A percentile compares a stretch with the other conserved stretches of the same genome.
Conservation (phyloP, 2,888 invertebrate species). For the Eretmocerus hayati region DNA sequence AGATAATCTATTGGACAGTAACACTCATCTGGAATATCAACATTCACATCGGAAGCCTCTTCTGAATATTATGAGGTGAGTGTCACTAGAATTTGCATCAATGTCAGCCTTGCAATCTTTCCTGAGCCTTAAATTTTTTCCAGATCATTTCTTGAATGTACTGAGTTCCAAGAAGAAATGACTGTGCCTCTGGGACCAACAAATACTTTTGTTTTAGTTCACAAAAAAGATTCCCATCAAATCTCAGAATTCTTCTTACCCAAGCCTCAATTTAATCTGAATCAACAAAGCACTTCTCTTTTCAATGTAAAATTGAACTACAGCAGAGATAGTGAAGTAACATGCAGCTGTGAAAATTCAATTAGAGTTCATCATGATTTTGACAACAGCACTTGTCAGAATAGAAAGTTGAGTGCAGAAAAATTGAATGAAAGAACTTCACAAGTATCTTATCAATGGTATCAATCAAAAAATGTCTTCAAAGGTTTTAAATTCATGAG, state of each 20-base stretch:
- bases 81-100: conserved; percentile 7
- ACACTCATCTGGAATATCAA: conserved; percentile 35
- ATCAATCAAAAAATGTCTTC: conserved; percentile 40
- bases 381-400: too few species aligned
- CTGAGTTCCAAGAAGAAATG: conserved; percentile 41
- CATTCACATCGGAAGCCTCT: conserved; percentile 42
- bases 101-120: neutral
- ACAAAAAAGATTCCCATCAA: conserved; percentile 35
- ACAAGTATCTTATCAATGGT: conserved; percentile 35
- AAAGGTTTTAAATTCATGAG: conserved; percentile 40
- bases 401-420: too few species aligned
- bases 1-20: conserved; percentile 33
- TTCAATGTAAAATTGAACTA: conserved; percentile 35
- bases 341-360: conserved; percentile 32
- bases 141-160: conserved; percentile 39
- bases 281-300: conserved; percentile 24
- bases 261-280: conserved; percentile 36
- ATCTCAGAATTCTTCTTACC: conserved; percentile 40
- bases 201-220: conserved; percentile 42
- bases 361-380: conserved; percentile 36
- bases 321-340: conserved; percentile 20
- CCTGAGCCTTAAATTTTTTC: conserved; percentile 15
- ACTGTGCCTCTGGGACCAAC: conserved; percentile 37
- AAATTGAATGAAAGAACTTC: conserved; percentile 17
- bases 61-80: conserved; percentile 42